phyloP scores from a whole-genome alignment of 2,797 vertebrate genomes.

The Pseudomugil tenellus region DNA sequence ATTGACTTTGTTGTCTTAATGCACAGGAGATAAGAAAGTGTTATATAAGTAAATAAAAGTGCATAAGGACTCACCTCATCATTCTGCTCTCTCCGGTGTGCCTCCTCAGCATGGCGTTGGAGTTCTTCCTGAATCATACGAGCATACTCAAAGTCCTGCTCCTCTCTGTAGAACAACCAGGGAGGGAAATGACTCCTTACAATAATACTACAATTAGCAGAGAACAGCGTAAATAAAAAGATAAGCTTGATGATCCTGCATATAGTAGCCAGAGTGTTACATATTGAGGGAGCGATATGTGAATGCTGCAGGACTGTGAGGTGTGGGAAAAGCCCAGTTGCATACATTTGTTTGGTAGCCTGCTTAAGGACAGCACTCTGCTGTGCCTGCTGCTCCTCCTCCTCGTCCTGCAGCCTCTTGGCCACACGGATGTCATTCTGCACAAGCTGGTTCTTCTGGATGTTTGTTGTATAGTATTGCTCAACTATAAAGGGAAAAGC shows the following conservation, averaged over 20 bases:
- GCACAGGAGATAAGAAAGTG: too few species aligned
- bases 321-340: constrained; percentile 2
- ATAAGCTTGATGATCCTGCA: neutral
- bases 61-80: constrained; percentile 75
- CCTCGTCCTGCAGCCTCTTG: constrained; percentile 81
- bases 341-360: constrained; percentile 71
- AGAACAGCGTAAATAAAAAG: constrained; percentile 3
- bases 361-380: constrained; percentile 65
- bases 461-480: constrained; percentile 83
- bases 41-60: neutral
- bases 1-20: neutral
- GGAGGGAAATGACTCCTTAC: neutral
- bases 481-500: constrained; percentile 68
- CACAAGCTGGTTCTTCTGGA: constrained; percentile 83
- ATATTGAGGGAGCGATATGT: neutral
- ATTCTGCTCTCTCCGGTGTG: constrained; percentile 71
- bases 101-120: constrained; percentile 75
- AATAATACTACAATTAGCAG: neutral
- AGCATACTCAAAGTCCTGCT: constrained; percentile 81
- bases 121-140: constrained; percentile 82
- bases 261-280: neutral
- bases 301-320: neutral
- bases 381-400: constrained; percentile 66
- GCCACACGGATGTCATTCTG: constrained; percentile 83
- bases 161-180: constrained; percentile 70